Evolutionary conservation across 2,797 vertebrate species (phyloP), one percentile per base, ranked within the genome.

Genomic region (Hydrophis major): DNA sequence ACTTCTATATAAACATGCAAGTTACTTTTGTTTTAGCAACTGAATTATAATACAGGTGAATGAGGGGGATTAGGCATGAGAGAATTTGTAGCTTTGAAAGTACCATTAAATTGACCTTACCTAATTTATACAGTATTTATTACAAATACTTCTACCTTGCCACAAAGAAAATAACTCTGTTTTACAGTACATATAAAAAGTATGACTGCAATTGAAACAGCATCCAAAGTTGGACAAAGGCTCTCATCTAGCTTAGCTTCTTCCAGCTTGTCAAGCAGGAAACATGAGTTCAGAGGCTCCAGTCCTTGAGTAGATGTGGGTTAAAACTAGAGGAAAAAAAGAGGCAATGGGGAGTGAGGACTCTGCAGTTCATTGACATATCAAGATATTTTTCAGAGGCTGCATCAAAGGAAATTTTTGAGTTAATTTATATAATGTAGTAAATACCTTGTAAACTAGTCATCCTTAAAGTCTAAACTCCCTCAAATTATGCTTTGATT

Each of bases 11-110:
- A 92, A 93, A n/a, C 74, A 28, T 90, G 32, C 27, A 90, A 60
- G 0, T 69, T 20, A 32, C 50, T 27, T 92, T 94, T 37, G 42
- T 83, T n/a, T 60, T 93, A 92, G 86, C 50, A 94, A 2, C 28
- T 93, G 11, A 25, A 89, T 61, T 61, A 10, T 89, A 88, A 89
- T 88, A 93, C 90, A 42, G 16, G 87, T n/a, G 7, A n/a, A 88
- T 91, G 50, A 42, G 0, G 60, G 47, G 47, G 8, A 57, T 18
- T 25, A 16, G 32, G 13, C 20, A 4, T 6, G 12, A 37, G 86
- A 87, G 57, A 94, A 86, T 4, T 28, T 50, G 42, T 32, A 28
- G 11, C 4, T 86, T 50, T 53, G 27, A 32, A 91, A 61, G 11
- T 61, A 20, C 20, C 47, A 61, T 42, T 47, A 47, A 27, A 55